Evolutionary conservation across 2,113 vertebrate species (phyloP).

Genomic region (Crotophaga sulcirostris): DNA sequence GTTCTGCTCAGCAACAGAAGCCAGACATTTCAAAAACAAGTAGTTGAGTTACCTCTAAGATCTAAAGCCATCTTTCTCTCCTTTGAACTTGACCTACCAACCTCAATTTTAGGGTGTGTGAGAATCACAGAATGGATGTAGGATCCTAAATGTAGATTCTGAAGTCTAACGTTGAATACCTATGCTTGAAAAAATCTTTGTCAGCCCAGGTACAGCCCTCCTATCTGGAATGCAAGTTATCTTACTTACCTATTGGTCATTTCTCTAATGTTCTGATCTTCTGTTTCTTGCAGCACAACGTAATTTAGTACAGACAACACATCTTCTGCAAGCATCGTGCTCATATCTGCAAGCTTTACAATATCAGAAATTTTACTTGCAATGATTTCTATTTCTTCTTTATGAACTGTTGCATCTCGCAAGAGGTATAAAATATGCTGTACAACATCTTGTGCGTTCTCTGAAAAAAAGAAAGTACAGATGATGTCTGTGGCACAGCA

Average conservation of each 20-base stretch:
- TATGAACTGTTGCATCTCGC: background rate
- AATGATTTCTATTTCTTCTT: slow-evolving; percentile 65
- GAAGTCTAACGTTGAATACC: background rate
- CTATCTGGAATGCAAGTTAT: background rate
- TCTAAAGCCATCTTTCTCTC: too few relatives aligned
- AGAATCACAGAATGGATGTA: background rate
- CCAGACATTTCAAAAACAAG: background rate
- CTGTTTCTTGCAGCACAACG: slow-evolving; percentile 40
- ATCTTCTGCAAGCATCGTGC: slow-evolving; percentile 24
- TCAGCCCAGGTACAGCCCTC: background rate
- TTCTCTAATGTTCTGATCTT: background rate
- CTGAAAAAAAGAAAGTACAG: slow-evolving; percentile 4
- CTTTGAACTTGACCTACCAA: background rate
- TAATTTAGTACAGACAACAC: slow-evolving; percentile 47
- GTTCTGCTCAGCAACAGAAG: background rate
- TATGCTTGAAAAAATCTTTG: background rate
- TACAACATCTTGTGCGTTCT: slow-evolving; percentile 66
- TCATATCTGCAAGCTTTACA: slow-evolving; percentile 44
- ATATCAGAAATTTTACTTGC: slow-evolving; percentile 64
- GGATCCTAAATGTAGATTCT: background rate
- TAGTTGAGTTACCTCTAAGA: background rate
- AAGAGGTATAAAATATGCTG: slow-evolving; percentile 71
- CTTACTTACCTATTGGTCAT: slow-evolving; percentile 68
- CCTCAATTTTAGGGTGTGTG: background rate
- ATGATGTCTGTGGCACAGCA: background rate